Base-by-base conservation (phyloP, 2,888 invertebrate genomes). In the Entomobrya proxima region DNA sequence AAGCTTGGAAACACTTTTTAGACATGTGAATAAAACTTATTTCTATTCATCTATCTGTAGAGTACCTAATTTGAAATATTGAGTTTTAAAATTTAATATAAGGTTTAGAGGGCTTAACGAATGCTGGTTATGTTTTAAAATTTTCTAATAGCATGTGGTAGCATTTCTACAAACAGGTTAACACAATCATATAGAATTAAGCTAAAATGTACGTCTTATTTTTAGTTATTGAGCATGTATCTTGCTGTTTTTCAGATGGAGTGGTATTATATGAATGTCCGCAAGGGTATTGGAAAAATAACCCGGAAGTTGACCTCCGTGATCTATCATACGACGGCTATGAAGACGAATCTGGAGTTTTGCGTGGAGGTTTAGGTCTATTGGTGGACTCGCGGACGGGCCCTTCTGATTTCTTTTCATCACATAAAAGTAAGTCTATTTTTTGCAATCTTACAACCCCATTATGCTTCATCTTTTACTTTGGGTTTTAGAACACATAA, bases 321-420 rank as follows among this genome's bases (percentile, higher is more conserved):
- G 96, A 97, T 93, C 93, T 94, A 89, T 95, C 94, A 30, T 96
- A 96, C 92, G 96, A 97, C 92, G 96, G 96, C 61, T 92, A 92
- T 84, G 85, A 85, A 75, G 89, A 90, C 80, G 94, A 94, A 91
- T 93, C 92, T 85, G 94, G 94, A 90, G 93, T 93, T 89, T 93
- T 94, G 89, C 93, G 93, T 87, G 94, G 94, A 76, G 96, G 96
- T 18, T 92, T 96, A 81, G 96, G 97, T 79, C 96, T 96, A 92
- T 93, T 97, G 90, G 94, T 94, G 74, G 96, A 96, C 92, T 96
- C 96, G 21, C 94, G 95, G 90, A 94, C 94, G 91, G 96, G 96
- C 86, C 93, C 94, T 89, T 95, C 95, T 91, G 95, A 96, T 92
- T 96, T 95, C 92, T 93, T 94, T 80, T 55, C 82, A 47, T 58